Base-by-base conservation (phyloP, 2,888 invertebrate genomes). In the Steinernema hermaphroditum region DNA sequence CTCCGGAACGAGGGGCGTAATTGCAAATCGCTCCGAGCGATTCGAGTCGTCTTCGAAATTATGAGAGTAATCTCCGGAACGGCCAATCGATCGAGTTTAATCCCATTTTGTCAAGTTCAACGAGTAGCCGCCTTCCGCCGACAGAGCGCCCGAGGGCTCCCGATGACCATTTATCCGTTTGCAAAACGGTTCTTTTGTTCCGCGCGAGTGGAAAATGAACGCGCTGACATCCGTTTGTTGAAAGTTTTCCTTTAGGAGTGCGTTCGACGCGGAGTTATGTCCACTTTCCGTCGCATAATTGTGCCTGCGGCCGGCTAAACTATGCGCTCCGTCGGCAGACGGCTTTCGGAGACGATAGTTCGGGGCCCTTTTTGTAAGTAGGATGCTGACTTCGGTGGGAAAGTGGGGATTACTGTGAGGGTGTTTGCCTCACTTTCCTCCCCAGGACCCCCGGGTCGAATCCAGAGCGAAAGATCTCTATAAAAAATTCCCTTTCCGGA, bases 131-230 rank as follows among this genome's bases (percentile, higher is more conserved):
- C 19, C 62, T 9, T 29, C 62, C 27, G 62, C 8, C 12, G 32
- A 6, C 19, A 22, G 54, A 32, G 32, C 29, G 62, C 62, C 62
- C 32, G 34, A 19, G 62, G 62, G 62, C 62, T 29, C 12, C 37
- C 50, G 62, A 14, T 32, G 32, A 32, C 29, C 34, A 62, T 62
- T 62, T 62, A 29, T 32, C 32, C 62, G 29, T 62, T 62, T 62
- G 62, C 62, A 62, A 62, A 62, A 62, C 62, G 62, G 62, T 50
- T n/a, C 62, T 62, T 62, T 62, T 62, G 62, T 62, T 27, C n/a
- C n/a, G 29, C 62, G 62, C 62, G 29, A 19, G 12, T 32, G 62
- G 32, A 62, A 62, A 62, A 62, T 32, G 62, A 27, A 32, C 62
- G 37, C 37, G 37, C 37, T 12, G 62, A 62, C 62, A 62, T 34